Conservation (phyloP, 1,140 invertebrate species). For the Hyphantria cunea region DNA sequence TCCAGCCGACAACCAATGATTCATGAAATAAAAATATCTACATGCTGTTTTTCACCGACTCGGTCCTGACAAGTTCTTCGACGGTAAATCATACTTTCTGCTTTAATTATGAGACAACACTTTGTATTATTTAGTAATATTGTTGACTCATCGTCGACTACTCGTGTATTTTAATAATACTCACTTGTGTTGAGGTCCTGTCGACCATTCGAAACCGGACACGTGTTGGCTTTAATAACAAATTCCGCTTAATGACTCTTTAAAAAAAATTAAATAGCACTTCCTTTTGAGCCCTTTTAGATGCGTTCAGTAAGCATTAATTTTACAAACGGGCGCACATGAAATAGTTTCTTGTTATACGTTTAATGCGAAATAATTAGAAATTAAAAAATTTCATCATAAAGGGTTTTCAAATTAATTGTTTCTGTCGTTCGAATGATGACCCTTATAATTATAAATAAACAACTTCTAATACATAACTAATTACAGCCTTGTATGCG, state of each 20-base stretch:
- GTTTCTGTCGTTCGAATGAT: too few relatives aligned
- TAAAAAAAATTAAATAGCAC: constrained; percentile 30
- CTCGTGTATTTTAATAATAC: constrained; percentile 9
- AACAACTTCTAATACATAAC: too few relatives aligned
- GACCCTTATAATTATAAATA: too few relatives aligned
- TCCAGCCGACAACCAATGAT: constrained; percentile 40
- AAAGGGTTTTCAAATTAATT: too few relatives aligned
- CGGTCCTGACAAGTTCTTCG: constrained; percentile 32
- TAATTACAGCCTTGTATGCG: constrained; percentile 25
- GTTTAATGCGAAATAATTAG: background rate
- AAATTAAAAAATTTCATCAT: too few relatives aligned
- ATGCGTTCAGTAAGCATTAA: constrained; percentile 6
- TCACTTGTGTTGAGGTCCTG: constrained; percentile 1
- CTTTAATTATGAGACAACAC: constrained; percentile 32
- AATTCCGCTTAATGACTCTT: constrained; percentile 24
- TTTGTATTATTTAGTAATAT: constrained; percentile 20
- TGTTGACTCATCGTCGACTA: constrained; percentile 26
- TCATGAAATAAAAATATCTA: constrained; percentile 67
- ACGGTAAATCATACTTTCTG: constrained; percentile 56
- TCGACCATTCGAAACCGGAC: constrained; percentile 3
- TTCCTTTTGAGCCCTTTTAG: constrained; percentile 13
- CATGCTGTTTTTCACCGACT: constrained; percentile 50
- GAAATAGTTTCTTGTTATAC: background rate
- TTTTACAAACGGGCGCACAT: background rate
- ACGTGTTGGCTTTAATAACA: constrained; percentile 21